These are phyloP conservation scores for Barypeithes pellucidus DNA, from an alignment of 2,888 invertebrate genomes.

Conservation along the genomic window DNA sequence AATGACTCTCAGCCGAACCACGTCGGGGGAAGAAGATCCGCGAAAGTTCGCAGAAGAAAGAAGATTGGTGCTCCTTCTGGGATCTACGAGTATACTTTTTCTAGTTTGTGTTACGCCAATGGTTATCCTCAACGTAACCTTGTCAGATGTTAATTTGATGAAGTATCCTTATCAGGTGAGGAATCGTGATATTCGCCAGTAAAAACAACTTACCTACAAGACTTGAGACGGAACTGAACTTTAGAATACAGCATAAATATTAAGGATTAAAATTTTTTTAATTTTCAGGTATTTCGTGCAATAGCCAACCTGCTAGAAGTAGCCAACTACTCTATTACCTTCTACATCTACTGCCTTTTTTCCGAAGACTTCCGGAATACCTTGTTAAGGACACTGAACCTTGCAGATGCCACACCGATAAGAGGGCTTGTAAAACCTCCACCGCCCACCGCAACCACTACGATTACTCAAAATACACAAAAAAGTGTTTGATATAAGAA, in stretches of 20 bases:
- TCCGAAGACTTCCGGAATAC: conserved; percentile 85
- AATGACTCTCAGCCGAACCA: conserved; percentile 77
- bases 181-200: background rate
- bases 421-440: conserved; percentile 65
- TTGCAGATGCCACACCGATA: conserved; percentile 68
- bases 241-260: no score
- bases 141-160: conserved; percentile 76
- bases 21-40: conserved; percentile 76
- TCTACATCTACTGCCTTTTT: conserved; percentile 86
- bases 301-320: conserved; percentile 83
- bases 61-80: conserved; percentile 77
- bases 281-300: conserved; percentile 77
- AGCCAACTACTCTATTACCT: conserved; percentile 84
- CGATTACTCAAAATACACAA: conserved; percentile 62
- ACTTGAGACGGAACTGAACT: no score
- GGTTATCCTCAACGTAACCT: conserved; percentile 80
- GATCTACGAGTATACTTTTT: conserved; percentile 80
- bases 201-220: no score
- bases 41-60: conserved; percentile 80
- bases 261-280: no score
- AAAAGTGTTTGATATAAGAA: conserved; percentile 68
- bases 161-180: conserved; percentile 78
- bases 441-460: conserved; percentile 68
- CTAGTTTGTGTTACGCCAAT: conserved; percentile 81
- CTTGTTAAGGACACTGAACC: conserved; percentile 76